A percentile compares a stretch with the other conserved stretches of the same genome.
Evolutionary conservation across 2,797 vertebrate genomes (phyloP).

Genomic region (Acipenser oxyrinchus): DNA sequence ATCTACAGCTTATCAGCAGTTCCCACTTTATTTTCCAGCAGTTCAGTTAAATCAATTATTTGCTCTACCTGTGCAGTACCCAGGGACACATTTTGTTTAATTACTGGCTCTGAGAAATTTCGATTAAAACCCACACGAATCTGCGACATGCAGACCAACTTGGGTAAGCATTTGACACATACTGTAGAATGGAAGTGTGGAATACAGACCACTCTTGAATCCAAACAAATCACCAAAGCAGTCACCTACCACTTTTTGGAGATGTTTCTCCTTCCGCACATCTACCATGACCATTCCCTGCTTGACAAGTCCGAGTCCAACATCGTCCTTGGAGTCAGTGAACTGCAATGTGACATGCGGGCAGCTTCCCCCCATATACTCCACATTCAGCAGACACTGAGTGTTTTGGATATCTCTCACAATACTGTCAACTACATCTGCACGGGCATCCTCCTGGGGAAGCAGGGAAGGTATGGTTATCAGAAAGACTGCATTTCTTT

Average conservation of each 20-base stretch:
- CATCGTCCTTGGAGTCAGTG: slow-evolving; percentile 83
- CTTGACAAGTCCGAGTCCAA: slow-evolving; percentile 87
- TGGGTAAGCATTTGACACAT: too few species aligned
- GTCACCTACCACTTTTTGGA: slow-evolving; percentile 82
- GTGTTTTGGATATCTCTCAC: slow-evolving; percentile 92
- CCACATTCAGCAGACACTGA: slow-evolving; percentile 92
- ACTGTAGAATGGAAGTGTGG: too few species aligned
- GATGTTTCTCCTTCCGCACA: slow-evolving; percentile 83
- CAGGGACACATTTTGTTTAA: too few species aligned
- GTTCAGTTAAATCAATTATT: too few species aligned
- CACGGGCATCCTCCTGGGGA: slow-evolving; percentile 79
- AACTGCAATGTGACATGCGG: slow-evolving; percentile 86
- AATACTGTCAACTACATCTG: slow-evolving; percentile 84
- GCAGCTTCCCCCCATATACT: slow-evolving; percentile 69
- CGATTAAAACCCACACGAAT: too few species aligned
- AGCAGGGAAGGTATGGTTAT: neutral
- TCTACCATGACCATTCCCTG: slow-evolving; percentile 95
- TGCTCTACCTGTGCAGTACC: too few species aligned
- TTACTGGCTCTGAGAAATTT: too few species aligned
- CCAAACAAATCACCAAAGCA: neutral
- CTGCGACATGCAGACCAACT: too few species aligned
- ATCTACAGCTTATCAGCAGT: too few species aligned
- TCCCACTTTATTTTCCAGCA: too few species aligned
- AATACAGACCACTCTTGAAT: neutral
- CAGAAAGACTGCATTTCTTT: too few species aligned